Evolutionary conservation across 2,797 vertebrate genomes (phyloP).

Genomic region (Gila robusta): DNA sequence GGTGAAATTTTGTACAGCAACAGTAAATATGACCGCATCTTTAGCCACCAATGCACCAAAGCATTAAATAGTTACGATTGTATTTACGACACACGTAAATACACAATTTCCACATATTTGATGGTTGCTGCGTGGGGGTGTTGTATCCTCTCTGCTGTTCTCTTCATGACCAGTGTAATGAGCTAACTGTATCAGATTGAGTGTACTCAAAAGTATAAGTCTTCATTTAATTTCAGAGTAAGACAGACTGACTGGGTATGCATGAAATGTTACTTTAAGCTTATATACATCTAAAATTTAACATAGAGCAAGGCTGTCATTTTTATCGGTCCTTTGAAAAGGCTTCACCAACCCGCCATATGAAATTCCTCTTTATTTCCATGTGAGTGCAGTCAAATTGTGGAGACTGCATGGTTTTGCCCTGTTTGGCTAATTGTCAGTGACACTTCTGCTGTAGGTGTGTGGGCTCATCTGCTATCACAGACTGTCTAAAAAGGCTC

Average conservation of each 20-base stretch:
- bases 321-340: conserved; percentile 4
- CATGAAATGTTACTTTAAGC: conserved; percentile 1
- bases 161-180: conserved; percentile 24
- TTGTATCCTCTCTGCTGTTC: not conserved
- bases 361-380: conserved; percentile 9
- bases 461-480: conserved; percentile 66
- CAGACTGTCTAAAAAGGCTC: conserved; percentile 60
- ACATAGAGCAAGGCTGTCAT: not conserved
- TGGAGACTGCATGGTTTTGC: conserved; percentile 34
- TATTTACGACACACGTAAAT: not conserved
- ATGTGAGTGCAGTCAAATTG: conserved; percentile 19
- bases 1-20: not conserved
- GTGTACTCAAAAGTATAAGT: not conserved
- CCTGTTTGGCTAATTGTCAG: conserved; percentile 58
- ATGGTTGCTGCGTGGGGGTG: not conserved
- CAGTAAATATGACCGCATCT: not conserved
- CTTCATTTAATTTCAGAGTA: not conserved
- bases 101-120: conserved; percentile 1
- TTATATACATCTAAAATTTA: not conserved
- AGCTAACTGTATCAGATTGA: not conserved
- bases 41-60: not conserved
- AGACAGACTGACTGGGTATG: not conserved
- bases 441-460: conserved; percentile 63
- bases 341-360: not conserved
- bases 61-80: not conserved